These are phyloP conservation scores for Paradoxurus hermaphroditus DNA, from an alignment of 2,113 vertebrate species.

Conservation along the genomic window DNA sequence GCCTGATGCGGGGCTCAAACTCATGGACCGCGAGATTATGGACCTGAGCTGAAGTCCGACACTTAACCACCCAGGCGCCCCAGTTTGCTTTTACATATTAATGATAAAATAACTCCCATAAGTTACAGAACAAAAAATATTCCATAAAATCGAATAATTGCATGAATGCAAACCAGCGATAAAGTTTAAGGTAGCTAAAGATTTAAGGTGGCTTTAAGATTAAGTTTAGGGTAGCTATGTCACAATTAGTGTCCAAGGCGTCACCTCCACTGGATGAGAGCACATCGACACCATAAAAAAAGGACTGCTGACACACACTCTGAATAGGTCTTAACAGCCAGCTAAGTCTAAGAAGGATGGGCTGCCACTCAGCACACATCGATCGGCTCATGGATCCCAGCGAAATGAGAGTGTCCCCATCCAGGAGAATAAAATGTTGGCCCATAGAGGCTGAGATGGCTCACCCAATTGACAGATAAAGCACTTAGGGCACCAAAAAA, in stretches of 20 bases:
- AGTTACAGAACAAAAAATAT: background rate
- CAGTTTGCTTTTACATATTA: background rate
- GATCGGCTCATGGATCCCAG: rapidly evolving
- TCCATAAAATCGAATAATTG: background rate
- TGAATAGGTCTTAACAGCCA: background rate
- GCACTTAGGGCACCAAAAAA: background rate
- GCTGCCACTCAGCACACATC: background rate
- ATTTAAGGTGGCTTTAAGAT: too few species aligned
- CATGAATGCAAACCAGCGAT: background rate
- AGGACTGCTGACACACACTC: background rate
- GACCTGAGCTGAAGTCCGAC: too few species aligned
- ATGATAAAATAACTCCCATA: background rate
- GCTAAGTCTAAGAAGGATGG: too few species aligned
- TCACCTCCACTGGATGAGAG: background rate
- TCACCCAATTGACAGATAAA: background rate
- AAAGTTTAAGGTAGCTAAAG: too few species aligned
- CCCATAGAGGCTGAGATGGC: too few species aligned
- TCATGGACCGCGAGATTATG: too few species aligned
- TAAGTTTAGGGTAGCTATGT: too few species aligned
- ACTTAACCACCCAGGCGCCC: too few species aligned
- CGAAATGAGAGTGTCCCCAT: too few species aligned
- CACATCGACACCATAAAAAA: background rate
- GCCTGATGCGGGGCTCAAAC: too few species aligned
- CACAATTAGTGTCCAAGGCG: background rate
- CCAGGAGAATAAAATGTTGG: background rate